These are phyloP conservation scores for Timandra comae DNA, from an alignment of 2,888 invertebrate genomes.

Conservation along the genomic window DNA sequence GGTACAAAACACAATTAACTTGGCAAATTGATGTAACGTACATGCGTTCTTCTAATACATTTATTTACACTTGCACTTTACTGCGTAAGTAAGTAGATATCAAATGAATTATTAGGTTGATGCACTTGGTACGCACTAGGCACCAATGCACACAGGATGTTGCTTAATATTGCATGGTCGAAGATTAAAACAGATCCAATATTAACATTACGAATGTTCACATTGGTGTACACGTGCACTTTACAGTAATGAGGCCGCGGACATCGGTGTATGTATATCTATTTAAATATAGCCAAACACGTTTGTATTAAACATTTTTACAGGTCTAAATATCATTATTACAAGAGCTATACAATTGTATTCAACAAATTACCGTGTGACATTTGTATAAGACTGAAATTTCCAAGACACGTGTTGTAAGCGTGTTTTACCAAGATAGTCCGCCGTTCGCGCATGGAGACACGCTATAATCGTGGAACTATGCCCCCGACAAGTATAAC, in stretches of 20 bases:
- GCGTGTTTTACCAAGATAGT: conserved; percentile 33
- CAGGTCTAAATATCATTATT: too few species aligned
- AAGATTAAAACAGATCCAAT: conserved; percentile 19
- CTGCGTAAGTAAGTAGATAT: conserved; percentile 25
- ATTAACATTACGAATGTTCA: conserved; percentile 13
- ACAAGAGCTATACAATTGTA: too few species aligned
- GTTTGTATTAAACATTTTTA: too few species aligned
- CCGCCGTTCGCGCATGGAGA: conserved; percentile 9
- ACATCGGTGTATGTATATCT: conserved; percentile 4
- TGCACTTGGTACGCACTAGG: conserved; percentile 28
- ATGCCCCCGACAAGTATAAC: conserved; percentile 34
- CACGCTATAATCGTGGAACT: conserved; percentile 36
- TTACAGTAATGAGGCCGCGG: conserved; percentile 20
- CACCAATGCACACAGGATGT: conserved; percentile 33
- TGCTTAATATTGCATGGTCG: conserved; percentile 33
- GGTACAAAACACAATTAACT: too few species aligned
- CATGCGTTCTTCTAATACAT: too few species aligned
- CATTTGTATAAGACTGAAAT: conserved; percentile 14
- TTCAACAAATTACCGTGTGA: neutral
- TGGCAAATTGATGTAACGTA: too few species aligned
- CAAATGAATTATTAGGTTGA: conserved; percentile 36
- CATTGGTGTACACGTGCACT: conserved; percentile 5
- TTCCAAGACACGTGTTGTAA: conserved; percentile 38
- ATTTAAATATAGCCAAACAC: neutral
- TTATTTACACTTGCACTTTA: too few species aligned